Percentiles rank a stretch among this genome's conserved stretches.
Evolutionary conservation across 2,113 vertebrate species (phyloP).

Genomic region (Nycticryphes semicollaris): DNA sequence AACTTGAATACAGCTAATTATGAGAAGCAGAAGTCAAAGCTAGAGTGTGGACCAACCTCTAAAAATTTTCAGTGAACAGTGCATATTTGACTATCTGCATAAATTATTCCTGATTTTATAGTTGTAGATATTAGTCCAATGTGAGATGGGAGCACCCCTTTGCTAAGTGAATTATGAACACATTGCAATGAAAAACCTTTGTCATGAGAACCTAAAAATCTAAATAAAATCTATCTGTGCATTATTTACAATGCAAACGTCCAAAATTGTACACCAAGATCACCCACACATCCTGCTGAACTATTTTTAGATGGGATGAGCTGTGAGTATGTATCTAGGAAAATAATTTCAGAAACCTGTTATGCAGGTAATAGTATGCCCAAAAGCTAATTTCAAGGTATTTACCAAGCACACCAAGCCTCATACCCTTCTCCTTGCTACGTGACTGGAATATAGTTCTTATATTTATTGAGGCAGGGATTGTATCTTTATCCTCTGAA

Average conservation of each 20-base stretch:
- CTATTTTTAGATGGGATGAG: not conserved
- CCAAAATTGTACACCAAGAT: not conserved
- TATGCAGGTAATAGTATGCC: not conserved
- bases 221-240: not conserved
- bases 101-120: not conserved
- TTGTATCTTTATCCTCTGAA: slow-evolving; percentile 11
- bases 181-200: not conserved
- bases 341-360: not conserved
- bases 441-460: not conserved
- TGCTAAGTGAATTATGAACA: not conserved
- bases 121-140: not conserved
- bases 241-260: not conserved
- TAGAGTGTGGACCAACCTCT: not conserved
- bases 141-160: rapidly evolving
- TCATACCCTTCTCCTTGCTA: not conserved
- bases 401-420: not conserved
- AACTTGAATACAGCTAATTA: not conserved
- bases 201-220: not conserved
- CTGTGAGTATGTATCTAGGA: not conserved
- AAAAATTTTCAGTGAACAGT: not conserved
- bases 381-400: slow-evolving; percentile 23
- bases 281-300: not conserved
- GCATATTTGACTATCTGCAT: not conserved
- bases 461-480: not conserved
- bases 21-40: not conserved